These are phyloP conservation scores for Dromaius novaehollandiae DNA, from an alignment of 2,113 vertebrate species.

Conservation along the genomic window DNA sequence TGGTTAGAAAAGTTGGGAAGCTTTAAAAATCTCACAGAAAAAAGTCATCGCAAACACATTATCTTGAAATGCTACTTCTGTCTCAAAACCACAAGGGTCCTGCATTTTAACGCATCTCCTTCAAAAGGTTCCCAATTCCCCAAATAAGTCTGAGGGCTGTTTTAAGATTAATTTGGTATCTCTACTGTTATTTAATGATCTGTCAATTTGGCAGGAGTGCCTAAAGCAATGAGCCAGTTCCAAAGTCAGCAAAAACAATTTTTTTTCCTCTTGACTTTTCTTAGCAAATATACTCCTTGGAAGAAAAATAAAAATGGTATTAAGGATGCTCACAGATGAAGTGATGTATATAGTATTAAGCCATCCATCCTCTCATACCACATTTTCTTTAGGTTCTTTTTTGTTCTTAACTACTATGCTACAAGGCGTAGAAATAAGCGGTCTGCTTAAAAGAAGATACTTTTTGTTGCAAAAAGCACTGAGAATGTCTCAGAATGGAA, in stretches of 20 bases:
- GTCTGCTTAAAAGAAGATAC: not conserved
- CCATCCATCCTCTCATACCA: not conserved
- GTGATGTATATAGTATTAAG: not conserved
- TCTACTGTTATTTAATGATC: constrained; percentile 29
- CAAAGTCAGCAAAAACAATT: not conserved
- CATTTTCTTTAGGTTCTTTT: not conserved
- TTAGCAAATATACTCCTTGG: not conserved
- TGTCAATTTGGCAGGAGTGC: not conserved
- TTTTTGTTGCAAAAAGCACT: not conserved
- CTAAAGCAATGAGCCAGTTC: constrained; percentile 43
- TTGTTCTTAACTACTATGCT: not conserved
- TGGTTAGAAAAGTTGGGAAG: not conserved
- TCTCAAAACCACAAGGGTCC: not conserved
- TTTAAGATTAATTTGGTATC: constrained; percentile 45
- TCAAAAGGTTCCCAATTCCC: not conserved
- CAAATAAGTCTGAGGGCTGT: not conserved
- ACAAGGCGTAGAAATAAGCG: not conserved
- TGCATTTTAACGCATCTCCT: not conserved
- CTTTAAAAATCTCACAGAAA: not conserved
- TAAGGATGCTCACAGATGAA: not conserved
- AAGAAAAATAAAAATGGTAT: not conserved
- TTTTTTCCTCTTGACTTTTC: not conserved
- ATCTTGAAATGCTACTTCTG: not conserved
- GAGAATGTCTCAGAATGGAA: not conserved
- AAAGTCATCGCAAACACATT: not conserved